These are phyloP conservation scores for Bimastos eiseni DNA, from an alignment of 2,888 invertebrate species.

Conservation along the genomic window DNA sequence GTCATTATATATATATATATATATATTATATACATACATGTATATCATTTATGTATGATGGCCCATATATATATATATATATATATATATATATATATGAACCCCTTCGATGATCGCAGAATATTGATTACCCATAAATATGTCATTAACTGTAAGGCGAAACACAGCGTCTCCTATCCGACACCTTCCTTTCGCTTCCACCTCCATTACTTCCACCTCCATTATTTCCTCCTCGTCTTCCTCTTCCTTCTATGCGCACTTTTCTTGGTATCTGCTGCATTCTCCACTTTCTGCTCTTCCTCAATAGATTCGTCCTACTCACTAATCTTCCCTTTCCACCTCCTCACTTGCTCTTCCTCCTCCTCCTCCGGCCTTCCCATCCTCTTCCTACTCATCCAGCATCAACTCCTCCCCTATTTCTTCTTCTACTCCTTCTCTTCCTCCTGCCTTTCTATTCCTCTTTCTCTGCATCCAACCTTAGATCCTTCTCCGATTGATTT, in stretches of 20 bases:
- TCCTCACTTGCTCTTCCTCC: background rate
- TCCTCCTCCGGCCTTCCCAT: background rate
- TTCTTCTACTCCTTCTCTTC: background rate
- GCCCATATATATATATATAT: background rate
- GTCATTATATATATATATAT: background rate
- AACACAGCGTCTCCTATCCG: background rate
- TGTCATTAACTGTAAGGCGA: background rate
- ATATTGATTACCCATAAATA: conserved; percentile 13
- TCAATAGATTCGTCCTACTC: no score
- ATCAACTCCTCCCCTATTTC: background rate
- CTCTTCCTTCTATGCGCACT: background rate
- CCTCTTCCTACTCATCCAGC: no score
- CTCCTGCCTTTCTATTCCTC: background rate
- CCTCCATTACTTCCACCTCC: background rate
- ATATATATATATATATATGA: background rate
- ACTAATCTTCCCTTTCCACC: no score
- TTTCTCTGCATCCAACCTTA: no score
- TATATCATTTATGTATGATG: background rate
- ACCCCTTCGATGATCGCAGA: conserved; percentile 13
- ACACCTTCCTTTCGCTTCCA: background rate
- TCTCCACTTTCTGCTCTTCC: background rate
- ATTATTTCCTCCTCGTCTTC: background rate
- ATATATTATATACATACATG: background rate
- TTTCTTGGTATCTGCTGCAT: background rate
- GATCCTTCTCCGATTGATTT: no score